phyloP scores from a whole-genome alignment of 2,113 vertebrate species.

The Myrmophylax atrothorax region DNA sequence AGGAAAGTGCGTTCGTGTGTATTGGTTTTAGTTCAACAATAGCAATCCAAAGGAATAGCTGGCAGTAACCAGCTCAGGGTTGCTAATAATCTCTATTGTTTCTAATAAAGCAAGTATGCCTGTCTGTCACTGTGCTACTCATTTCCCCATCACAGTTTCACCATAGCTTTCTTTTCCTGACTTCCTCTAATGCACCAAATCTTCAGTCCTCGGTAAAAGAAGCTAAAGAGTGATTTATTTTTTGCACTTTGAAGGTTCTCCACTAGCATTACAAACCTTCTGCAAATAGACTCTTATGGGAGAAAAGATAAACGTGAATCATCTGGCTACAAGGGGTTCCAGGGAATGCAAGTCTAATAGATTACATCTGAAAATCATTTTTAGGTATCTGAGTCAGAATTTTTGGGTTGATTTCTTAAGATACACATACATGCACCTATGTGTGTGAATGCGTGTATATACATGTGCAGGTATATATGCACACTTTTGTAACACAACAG shows the following conservation, averaged over 20 bases:
- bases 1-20: background rate
- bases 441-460: background rate
- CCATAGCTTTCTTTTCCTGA: background rate
- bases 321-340: background rate
- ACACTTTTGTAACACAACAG: background rate
- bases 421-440: background rate
- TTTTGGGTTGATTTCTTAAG: background rate
- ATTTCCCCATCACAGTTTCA: background rate
- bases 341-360: background rate
- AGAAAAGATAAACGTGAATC: conserved; percentile 17
- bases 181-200: background rate
- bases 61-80: background rate
- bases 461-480: background rate
- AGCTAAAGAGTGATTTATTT: background rate
- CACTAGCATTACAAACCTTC: background rate
- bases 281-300: background rate
- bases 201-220: background rate
- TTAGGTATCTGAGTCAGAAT: background rate
- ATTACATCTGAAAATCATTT: conserved; percentile 25
- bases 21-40: background rate
- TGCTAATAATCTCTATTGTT: background rate
- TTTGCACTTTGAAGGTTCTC: background rate
- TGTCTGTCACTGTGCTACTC: background rate
- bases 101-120: background rate
- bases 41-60: background rate